These are phyloP conservation scores for Struthio camelus DNA, from an alignment of 2,113 vertebrate genomes.

Conservation along the genomic window DNA sequence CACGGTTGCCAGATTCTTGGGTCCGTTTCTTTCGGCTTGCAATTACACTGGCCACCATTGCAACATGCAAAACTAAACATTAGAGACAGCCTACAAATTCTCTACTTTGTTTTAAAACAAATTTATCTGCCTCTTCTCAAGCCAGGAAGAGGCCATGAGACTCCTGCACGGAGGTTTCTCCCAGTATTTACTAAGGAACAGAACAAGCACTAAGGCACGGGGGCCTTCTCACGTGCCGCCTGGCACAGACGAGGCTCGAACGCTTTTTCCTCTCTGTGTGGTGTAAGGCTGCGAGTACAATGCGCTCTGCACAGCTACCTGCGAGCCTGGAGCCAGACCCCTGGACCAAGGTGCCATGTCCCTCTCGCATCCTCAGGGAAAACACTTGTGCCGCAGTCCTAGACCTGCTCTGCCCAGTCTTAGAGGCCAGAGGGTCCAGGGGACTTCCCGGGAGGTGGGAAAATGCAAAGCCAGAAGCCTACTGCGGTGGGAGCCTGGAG, in stretches of 20 bases:
- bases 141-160: not conserved
- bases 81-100: not conserved
- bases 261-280: not conserved
- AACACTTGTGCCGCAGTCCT: not conserved
- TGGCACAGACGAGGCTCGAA: not conserved
- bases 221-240: not conserved
- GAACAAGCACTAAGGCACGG: not conserved
- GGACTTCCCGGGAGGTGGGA: not conserved
- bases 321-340: fast-evolving
- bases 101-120: not conserved
- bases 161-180: not conserved
- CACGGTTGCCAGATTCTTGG: not conserved
- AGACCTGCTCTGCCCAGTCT: fast-evolving
- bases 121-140: not conserved
- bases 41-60: not conserved
- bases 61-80: fast-evolving
- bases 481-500: not conserved
- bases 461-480: fast-evolving
- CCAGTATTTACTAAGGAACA: not conserved
- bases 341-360: not conserved
- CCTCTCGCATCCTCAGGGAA: too few relatives aligned
- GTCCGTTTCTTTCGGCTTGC: fast-evolving
- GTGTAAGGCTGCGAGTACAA: not conserved
- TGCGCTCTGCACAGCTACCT: not conserved
- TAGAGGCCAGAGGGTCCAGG: not conserved